Base-by-base conservation (phyloP, 1,140 invertebrate genomes). In the Calosoma granatense region DNA sequence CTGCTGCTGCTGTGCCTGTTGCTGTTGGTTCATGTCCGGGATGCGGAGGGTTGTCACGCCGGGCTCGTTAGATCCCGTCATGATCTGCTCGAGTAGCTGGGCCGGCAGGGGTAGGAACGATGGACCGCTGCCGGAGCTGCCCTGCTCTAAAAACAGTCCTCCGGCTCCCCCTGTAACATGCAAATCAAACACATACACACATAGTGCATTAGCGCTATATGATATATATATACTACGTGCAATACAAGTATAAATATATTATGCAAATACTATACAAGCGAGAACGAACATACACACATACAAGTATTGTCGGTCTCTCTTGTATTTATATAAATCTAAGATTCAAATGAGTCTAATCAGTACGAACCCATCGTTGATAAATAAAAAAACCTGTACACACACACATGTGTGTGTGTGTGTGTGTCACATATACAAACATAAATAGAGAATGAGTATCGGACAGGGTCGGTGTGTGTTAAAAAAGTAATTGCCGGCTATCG, bases 21-120 rank as follows among this genome's bases (percentile, higher is more conserved):
- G 22, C 14, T 17, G 19, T 36, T 15, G 72, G 61, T n/a, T 73
- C 72, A 55, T 65, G n/a, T 80, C 77, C 20, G 81, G 80, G 11
- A 84, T 68, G 52, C 81, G 75, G 15, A 84, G 72, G 14, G 82
- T 83, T 58, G 82, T 83, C 15, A 83, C 74, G 15, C 83, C 83
- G 1, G 83, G 81, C 60, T 82, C 80, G 26, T 78, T 75, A 20
- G 81, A 79, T 12, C 82, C 82, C 63, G 82, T 81, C 54, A 81
- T 79, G 57, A 85, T 78, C 65, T 83, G 81, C 26, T 83, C 82
- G 21, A 84, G 74, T 51, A 83, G 80, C 55, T 79, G 73, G 1
- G 80, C 74, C 1, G 81, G 81, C 36, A 83, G 76, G 59, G 83
- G 81, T 14, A 83, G 78, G 23, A 84, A 81, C 11, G 81, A 80